Base-by-base conservation (phyloP, 2,888 invertebrate species). In the Ctena decussata region DNA sequence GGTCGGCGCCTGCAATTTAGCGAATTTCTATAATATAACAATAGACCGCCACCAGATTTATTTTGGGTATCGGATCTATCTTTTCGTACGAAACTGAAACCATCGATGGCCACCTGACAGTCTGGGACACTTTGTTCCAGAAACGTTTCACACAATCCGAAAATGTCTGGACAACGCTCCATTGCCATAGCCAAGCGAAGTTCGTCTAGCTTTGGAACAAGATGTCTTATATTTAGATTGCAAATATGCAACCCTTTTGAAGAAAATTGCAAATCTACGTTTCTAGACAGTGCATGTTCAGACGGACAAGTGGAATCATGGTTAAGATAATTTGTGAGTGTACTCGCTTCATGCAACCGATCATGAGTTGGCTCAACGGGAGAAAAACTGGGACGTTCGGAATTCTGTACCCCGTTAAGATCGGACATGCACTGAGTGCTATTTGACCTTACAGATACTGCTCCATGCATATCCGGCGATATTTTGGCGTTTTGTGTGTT, bases 31-130 rank as follows among this genome's bases (percentile, higher is more conserved):
- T 44, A 24, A 44, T 46, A 73, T 15, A 73, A 24, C 41, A 73
- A 8, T 35, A 73, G 46, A 44, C 72, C 72, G 41, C 72, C 72
- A 46, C 72, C 41, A 44, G 72, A 35, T 73, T 73, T 73, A 46
- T 41, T 73, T 44, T 44, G 41, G 24, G 46, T 44, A 8, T 73
- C 72, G 44, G 18, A 30, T 73, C 72, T 73, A 24, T 73, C 72
- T 39, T 73, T 41, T 11, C 41, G 72, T 18, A 41, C 5, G 5
- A 53, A 15, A 53, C 21, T 15, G 53, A 15, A 53, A 15, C 46
- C 46, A n/a, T 44, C 21, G n/a, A 53, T 53, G 53, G 5, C n/a
- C 21, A 53, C 21, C 21, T 53, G 53, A n/a, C 53, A 8, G 21
- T 53, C 53, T n/a, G 53, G 21, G n/a, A 53, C 53, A 53, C 21